Base-by-base conservation (phyloP, 2,113 vertebrate species). In the Pica pica region DNA sequence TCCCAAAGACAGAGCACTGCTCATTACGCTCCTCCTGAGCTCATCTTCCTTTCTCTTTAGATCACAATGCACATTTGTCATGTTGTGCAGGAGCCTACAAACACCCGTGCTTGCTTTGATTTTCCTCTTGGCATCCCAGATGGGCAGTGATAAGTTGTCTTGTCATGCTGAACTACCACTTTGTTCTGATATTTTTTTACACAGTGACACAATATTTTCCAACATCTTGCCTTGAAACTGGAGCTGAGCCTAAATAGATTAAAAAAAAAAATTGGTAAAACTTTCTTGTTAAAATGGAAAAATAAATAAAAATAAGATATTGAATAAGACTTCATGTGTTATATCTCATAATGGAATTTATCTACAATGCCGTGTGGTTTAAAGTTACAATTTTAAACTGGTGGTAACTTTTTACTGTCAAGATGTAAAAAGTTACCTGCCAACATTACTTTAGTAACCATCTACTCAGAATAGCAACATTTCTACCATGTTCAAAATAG, bases 81-180 rank as follows among this genome's bases (percentile, higher is more conserved):
- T 70, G 50, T 84, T 73, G 61, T 77, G 33, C 75, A 65, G 67
- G 47, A 88, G 19, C 9, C 83, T 94, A n/a, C 47, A 31, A 33
- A 83, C 47, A 37, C 46, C 63, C 56, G 30, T 16, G 26, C 55
- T 93, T 80, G 50, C 67, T 93, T 80, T 95, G 90, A 91, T 95
- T 93, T 95, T 95, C 35, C 44, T 87, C 78, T 70, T 96, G 78
- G 63, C 78, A 87, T 89, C 74, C 59, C 81, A 88, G 33, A 71
- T 90, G 93, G 91, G 26, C 82, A 93, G 63, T 55, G 78, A 80
- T 84, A 76, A 69, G 77, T 90, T 90, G 39, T n/a, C 82, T 77
- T 93, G 75, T 91, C 87, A 65, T 41, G 39, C 74, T 85, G 70
- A 89, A 86, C 67, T 49, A 56, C 47, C 1, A 7, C 63, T 77